Conservation (phyloP, 2,888 invertebrate genomes). For the Drosophila barbarae region DNA sequence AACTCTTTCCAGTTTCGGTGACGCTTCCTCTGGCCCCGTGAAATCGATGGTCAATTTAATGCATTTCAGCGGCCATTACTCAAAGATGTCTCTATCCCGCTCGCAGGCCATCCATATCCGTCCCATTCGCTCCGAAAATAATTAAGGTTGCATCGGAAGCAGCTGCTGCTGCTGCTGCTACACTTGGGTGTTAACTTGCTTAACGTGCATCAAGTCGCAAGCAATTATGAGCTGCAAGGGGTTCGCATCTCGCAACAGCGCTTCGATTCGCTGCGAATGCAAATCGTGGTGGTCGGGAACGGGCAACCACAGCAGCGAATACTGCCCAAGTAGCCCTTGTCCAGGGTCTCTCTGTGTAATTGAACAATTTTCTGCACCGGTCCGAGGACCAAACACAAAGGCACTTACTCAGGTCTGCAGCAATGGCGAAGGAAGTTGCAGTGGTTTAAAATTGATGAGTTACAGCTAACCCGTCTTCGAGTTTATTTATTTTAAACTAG, state of each 20-base stretch:
- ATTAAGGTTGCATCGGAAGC: conserved; percentile 39
- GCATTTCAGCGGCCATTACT: conserved; percentile 70
- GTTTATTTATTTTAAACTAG: not conserved
- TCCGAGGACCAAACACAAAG: conserved; percentile 23
- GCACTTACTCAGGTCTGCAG: conserved; percentile 37
- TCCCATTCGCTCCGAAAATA: conserved; percentile 30
- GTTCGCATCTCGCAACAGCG: conserved; percentile 18
- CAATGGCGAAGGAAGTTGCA: conserved; percentile 35
- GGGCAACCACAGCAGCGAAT: not conserved
- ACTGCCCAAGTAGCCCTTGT: conserved; percentile 36
- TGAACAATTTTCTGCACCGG: conserved; percentile 71
- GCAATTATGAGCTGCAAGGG: conserved; percentile 62
- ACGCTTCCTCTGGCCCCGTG: conserved; percentile 7
- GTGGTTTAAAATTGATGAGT: not conserved
- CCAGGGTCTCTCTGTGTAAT: conserved; percentile 60
- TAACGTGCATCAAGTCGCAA: conserved; percentile 67
- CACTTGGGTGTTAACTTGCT: conserved; percentile 71
- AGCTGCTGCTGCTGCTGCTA: conserved; percentile 45
- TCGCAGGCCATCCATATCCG: conserved; percentile 21
- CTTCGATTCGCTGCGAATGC: conserved; percentile 73
- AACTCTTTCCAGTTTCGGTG: conserved; percentile 37
- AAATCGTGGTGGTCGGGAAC: conserved; percentile 48
- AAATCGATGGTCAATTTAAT: conserved; percentile 63
- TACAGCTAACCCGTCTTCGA: not conserved
- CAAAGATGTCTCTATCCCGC: conserved; percentile 44